A percentile compares a stretch with the other conserved stretches of the same genome.
Evolutionary conservation across 2,888 invertebrate genomes (phyloP).

Genomic region (Rhorus exstirpatorius): DNA sequence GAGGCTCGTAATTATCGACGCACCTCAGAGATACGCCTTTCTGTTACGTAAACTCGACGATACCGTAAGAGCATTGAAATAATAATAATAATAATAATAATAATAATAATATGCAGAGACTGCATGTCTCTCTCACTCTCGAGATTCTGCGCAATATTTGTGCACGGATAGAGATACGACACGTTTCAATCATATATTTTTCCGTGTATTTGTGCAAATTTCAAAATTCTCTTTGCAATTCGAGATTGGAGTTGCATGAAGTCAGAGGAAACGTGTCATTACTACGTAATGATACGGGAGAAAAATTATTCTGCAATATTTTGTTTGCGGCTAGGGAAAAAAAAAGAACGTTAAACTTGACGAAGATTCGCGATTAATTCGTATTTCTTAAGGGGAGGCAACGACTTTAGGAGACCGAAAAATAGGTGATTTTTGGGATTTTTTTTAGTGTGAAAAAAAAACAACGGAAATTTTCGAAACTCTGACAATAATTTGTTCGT

Average conservation of each 20-base stretch:
- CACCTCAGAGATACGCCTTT: slow-evolving; percentile 32
- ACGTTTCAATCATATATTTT: too few species aligned
- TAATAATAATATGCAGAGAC: too few species aligned
- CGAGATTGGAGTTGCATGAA: background rate
- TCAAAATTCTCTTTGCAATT: slow-evolving; percentile 9
- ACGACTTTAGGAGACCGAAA: too few species aligned
- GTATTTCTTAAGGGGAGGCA: too few species aligned
- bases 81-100: too few species aligned
- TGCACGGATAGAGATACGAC: too few species aligned
- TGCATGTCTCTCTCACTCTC: slow-evolving; percentile 22
- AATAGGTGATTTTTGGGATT: too few species aligned
- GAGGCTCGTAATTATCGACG: slow-evolving; percentile 56
- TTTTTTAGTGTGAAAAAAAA: too few species aligned
- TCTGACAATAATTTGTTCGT: too few species aligned
- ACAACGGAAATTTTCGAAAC: too few species aligned
- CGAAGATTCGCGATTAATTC: too few species aligned
- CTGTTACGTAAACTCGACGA: slow-evolving; percentile 26
- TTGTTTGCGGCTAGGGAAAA: background rate
- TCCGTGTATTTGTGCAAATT: background rate
- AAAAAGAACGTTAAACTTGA: too few species aligned
- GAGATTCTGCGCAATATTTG: background rate
- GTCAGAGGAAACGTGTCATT: slow-evolving; percentile 1
- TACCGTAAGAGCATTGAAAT: slow-evolving; percentile 34
- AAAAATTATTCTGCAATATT: background rate
- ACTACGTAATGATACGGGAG: background rate